Evolutionary conservation across 2,888 invertebrate species (phyloP).

Genomic region (Cephus pulcher): DNA sequence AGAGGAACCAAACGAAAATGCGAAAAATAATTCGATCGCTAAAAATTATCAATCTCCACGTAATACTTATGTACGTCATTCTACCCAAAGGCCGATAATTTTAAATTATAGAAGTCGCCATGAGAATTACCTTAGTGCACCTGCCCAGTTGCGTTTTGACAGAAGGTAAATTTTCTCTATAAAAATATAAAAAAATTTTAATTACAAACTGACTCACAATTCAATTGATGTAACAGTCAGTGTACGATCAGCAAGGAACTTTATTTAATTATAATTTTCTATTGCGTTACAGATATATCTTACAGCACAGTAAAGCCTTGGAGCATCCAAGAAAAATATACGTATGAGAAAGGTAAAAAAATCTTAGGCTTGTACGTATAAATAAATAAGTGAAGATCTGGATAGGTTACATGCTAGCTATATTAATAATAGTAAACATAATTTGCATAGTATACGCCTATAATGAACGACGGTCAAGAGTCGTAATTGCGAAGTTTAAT

Average conservation of each 20-base stretch:
- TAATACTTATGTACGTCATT: background rate
- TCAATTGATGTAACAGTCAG: background rate
- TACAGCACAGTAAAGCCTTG: background rate
- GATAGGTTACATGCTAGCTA: background rate
- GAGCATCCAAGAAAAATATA: background rate
- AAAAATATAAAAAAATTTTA: background rate
- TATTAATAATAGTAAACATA: background rate
- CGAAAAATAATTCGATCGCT: background rate
- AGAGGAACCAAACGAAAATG: background rate
- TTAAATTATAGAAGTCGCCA: background rate
- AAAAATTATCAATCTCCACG: background rate
- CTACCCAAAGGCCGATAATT: background rate
- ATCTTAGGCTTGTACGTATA: background rate
- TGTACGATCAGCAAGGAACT: background rate
- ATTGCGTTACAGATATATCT: background rate
- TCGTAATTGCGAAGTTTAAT: background rate
- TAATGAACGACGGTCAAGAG: background rate
- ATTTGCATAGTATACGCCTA: background rate
- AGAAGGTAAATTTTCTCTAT: background rate
- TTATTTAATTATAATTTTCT: background rate
- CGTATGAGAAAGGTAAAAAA: background rate
- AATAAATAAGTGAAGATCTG: background rate
- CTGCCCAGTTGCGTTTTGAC: constrained; percentile 1
- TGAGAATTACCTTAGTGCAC: background rate
- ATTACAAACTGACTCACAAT: background rate